Conservation (phyloP, 2,888 invertebrate species). For the Sthenelais limicola region DNA sequence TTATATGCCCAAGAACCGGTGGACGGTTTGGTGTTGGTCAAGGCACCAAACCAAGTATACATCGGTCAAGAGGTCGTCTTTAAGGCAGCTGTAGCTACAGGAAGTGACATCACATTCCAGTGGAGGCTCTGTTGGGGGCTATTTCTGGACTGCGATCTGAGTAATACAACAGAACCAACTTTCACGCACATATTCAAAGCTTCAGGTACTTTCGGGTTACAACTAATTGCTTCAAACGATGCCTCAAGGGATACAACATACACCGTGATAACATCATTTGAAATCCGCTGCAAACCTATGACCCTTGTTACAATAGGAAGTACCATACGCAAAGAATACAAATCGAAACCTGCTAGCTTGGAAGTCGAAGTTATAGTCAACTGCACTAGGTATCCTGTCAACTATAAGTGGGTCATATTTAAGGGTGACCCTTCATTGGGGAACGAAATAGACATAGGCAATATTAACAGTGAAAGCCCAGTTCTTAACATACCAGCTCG, state of each 20-base stretch:
- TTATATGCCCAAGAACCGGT: background rate
- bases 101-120: background rate
- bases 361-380: slow-evolving; percentile 14
- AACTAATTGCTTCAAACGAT: slow-evolving; percentile 27
- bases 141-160: background rate
- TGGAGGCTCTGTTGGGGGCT: background rate
- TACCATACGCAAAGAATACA: background rate
- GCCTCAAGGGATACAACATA: background rate
- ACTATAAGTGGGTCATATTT: slow-evolving; percentile 15
- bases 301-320: slow-evolving; percentile 1
- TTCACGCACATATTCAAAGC: background rate
- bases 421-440: background rate
- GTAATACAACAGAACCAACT: background rate
- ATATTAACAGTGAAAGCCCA: background rate
- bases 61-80: background rate
- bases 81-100: background rate
- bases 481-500: slow-evolving; percentile 1
- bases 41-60: slow-evolving; percentile 3
- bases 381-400: slow-evolving; percentile 22
- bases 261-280: background rate
- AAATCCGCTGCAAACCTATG: slow-evolving; percentile 17
- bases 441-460: background rate
- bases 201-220: background rate
- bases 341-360: background rate
- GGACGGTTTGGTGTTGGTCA: background rate